Percentiles rank a stretch among this genome's conserved stretches.
These are phyloP conservation scores for Heliconius congener DNA, from an alignment of 1,140 invertebrate genomes.

Conservation along the genomic window DNA sequence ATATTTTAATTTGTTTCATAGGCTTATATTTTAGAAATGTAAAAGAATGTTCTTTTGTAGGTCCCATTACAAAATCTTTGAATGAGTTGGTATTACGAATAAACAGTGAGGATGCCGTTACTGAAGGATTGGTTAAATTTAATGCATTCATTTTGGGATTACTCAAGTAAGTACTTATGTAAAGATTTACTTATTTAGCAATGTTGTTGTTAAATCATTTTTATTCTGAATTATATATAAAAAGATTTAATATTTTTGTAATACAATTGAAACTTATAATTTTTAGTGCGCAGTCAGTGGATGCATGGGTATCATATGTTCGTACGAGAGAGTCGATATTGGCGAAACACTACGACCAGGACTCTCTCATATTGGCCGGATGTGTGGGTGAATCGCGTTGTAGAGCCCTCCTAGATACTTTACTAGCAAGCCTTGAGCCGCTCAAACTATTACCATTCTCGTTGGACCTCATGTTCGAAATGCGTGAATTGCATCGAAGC, in stretches of 20 bases:
- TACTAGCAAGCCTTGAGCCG: conserved; percentile 88
- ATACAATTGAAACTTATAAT: conserved; percentile 30
- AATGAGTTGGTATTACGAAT: conserved; percentile 93
- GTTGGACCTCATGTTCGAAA: conserved; percentile 90
- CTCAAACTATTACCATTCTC: conserved; percentile 89
- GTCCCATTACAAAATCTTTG: conserved; percentile 91
- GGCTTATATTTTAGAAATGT: not conserved
- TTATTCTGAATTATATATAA: not conserved
- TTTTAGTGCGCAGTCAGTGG: conserved; percentile 88
- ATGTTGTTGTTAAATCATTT: not conserved
- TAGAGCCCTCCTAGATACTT: conserved; percentile 85
- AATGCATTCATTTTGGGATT: conserved; percentile 94
- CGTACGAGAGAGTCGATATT: conserved; percentile 90
- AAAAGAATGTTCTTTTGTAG: conserved; percentile 57
- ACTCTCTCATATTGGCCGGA: conserved; percentile 86
- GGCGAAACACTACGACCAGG: conserved; percentile 89
- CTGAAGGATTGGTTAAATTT: conserved; percentile 93
- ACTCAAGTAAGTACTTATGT: conserved; percentile 87
- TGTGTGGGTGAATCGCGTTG: conserved; percentile 85
- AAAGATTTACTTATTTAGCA: not conserved
- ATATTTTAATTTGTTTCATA: not conserved
- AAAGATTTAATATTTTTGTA: not conserved
- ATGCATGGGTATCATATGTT: conserved; percentile 92
- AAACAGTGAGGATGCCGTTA: conserved; percentile 91
- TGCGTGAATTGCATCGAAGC: conserved; percentile 88